Conservation (phyloP, 2,888 invertebrate species). For the Tetranychus truncatus region DNA sequence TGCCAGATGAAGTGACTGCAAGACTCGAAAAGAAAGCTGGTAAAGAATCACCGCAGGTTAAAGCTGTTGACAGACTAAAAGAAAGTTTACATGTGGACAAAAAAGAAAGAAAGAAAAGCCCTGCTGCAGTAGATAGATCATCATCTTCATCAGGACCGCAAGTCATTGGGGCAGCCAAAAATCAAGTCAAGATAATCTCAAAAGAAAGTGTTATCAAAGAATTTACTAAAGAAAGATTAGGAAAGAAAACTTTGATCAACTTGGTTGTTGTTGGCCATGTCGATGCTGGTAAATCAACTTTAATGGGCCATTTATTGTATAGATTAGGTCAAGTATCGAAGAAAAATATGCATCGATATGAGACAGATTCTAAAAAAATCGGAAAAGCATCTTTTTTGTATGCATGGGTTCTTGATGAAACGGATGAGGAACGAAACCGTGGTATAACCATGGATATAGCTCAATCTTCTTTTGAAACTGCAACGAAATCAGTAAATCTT, state of each 20-base stretch:
- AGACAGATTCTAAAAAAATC: constrained; percentile 79
- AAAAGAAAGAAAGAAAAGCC: not conserved
- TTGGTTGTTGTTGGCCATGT: constrained; percentile 88
- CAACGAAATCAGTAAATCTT: constrained; percentile 55
- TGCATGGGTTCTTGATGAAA: constrained; percentile 98
- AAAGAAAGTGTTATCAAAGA: constrained; percentile 3
- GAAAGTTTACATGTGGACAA: not conserved
- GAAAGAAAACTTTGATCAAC: constrained; percentile 61
- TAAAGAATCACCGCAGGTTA: not conserved
- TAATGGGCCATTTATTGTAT: constrained; percentile 87
- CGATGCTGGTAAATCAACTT: constrained; percentile 85
- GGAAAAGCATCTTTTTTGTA: constrained; percentile 96
- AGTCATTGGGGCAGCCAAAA: not conserved
- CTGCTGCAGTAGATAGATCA: not conserved
- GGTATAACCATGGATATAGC: constrained; percentile 99
- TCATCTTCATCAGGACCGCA: not conserved
- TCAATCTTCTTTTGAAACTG: constrained; percentile 73
- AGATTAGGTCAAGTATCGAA: constrained; percentile 63
- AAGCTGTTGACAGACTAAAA: not conserved
- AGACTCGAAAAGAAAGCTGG: not conserved
- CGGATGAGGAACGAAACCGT: constrained; percentile 81
- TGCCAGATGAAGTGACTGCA: not conserved
- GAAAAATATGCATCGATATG: constrained; percentile 81
- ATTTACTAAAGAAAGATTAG: not conserved
- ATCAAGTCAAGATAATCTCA: not conserved